Conservation (phyloP, 2,113 vertebrate species). For the Todiramphus saurophagus region DNA sequence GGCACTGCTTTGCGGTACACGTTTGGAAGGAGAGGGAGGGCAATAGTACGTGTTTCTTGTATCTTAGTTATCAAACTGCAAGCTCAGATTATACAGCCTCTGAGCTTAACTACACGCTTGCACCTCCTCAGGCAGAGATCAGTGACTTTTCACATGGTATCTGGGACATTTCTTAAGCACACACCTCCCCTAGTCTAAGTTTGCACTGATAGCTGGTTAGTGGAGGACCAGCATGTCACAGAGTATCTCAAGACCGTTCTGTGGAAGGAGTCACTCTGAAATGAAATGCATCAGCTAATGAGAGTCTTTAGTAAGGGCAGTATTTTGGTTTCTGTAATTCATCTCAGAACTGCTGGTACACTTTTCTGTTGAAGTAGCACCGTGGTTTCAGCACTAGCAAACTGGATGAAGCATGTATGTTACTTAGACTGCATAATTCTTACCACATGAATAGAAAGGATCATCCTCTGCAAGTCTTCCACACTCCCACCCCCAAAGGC, state of each 20-base stretch:
- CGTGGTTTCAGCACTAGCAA: background rate
- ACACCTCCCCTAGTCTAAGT: fast-evolving
- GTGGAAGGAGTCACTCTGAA: background rate
- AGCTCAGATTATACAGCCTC: no score
- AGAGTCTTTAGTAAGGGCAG: background rate
- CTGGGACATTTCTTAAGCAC: fast-evolving
- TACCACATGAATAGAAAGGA: background rate
- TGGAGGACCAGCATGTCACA: background rate
- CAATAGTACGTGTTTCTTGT: fast-evolving
- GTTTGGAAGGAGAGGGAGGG: background rate
- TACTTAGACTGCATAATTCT: background rate
- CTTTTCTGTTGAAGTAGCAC: background rate
- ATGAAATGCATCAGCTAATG: background rate
- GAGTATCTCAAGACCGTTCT: background rate
- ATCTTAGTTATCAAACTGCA: background rate
- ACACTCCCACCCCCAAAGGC: background rate
- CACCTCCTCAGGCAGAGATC: no score
- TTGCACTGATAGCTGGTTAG: no score
- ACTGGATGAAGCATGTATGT: background rate
- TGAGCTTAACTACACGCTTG: fast-evolving
- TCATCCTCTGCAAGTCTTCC: background rate
- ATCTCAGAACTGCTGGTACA: background rate
- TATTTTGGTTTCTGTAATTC: fast-evolving
- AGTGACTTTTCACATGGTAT: fast-evolving
- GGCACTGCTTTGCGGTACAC: background rate